These are phyloP conservation scores for Lagorchestes hirsutus DNA, from an alignment of 2,797 vertebrate genomes.

Conservation along the genomic window DNA sequence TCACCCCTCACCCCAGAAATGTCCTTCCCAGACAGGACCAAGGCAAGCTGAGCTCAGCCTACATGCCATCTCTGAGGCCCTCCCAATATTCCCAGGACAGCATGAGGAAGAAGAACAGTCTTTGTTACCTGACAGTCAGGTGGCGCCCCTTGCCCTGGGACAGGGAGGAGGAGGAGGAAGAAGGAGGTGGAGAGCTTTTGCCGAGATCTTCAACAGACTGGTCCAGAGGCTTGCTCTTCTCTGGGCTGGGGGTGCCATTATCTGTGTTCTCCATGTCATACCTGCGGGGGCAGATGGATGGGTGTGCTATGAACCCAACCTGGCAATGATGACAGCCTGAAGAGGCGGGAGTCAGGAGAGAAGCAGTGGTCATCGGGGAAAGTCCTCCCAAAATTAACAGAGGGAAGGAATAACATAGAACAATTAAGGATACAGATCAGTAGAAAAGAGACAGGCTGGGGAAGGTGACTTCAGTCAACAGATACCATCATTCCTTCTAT, in stretches of 20 bases:
- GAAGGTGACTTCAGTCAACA: neutral
- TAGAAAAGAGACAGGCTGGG: neutral
- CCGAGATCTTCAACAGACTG: constrained; percentile 91
- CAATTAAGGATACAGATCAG: neutral
- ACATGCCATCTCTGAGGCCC: neutral
- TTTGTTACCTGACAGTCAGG: constrained; percentile 90
- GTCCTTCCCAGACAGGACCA: too few relatives aligned
- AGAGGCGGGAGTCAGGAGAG: neutral
- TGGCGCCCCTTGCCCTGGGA: constrained; percentile 83
- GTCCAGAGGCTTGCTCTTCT: constrained; percentile 89
- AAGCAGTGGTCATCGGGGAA: neutral
- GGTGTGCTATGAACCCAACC: neutral
- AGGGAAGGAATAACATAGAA: neutral
- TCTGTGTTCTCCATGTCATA: constrained; percentile 89
- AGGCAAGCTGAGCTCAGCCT: neutral
- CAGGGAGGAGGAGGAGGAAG: constrained; percentile 75
- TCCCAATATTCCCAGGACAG: neutral
- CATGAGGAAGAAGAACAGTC: neutral
- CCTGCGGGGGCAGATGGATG: constrained; percentile 81
- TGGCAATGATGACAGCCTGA: neutral
- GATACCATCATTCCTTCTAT: neutral
- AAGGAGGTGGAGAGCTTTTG: constrained; percentile 87
- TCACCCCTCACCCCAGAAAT: neutral
- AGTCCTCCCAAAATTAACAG: neutral
- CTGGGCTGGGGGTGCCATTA: constrained; percentile 85